Evolutionary conservation across 2,888 invertebrate species (phyloP), one percentile per base, ranked within the genome.

Genomic region (Drosophila histrio): DNA sequence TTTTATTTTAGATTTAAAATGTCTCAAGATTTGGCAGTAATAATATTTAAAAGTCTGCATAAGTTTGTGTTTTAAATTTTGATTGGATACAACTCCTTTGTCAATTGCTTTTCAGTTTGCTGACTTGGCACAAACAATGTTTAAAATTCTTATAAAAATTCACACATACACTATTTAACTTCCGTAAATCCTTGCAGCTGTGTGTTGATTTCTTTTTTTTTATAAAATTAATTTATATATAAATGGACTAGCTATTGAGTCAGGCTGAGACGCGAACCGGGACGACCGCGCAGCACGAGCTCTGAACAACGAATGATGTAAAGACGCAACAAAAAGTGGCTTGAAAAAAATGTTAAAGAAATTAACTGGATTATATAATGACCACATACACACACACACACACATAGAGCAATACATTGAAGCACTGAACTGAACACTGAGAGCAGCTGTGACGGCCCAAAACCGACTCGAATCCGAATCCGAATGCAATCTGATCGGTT

Each of bases 351-450:
- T 76, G 72, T 88, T 80, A 86, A 85, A 85, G 84, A 85, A 86
- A 85, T 85, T 85, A 85, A 85, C 84, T 85, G 87, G 88, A 85
- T 85, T 85, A 85, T 85, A 85, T 88, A 85, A 85, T 78, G 75
- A 44, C 68, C 70, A 61, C 57, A 62, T 43, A 67, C 30, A 52
- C 21, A 70, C 44, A 63, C 30, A 61, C 58, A 46, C 49, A 52
- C 56, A 59, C 26, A 44, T 15, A 68, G 26, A 24, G 5, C 44
- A 7, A 21, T 1, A 41, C 19, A 43, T 8, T 24, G 30, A 38
- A 8, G 17, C 15, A 38, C 41, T 41, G 21, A 39, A 63, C 30
- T 21, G 53, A 26, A 8, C n/a, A 9, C 68, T 32, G 39, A 63
- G 59, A 38, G 46, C 62, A 44, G 60, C 72, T 43, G 66, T 38